A percentile compares a stretch with the other conserved stretches of the same genome.
Evolutionary conservation across 2,888 invertebrate species (phyloP).

Genomic region (Spodoptera picta): DNA sequence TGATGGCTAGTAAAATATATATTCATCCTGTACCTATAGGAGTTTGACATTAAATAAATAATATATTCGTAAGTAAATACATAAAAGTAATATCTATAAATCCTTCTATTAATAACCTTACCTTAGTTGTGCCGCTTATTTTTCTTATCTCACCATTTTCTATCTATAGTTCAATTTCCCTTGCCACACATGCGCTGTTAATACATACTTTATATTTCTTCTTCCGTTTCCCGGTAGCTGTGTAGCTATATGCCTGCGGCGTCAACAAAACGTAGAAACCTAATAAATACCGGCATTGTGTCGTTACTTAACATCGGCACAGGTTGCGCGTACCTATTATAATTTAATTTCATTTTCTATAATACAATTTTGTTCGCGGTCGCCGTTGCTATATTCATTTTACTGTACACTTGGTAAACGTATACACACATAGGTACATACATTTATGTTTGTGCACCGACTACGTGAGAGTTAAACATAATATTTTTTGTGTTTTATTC

Average conservation of each 20-base stretch:
- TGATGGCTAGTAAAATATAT: no score
- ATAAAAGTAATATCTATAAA: no score
- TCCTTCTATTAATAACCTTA: no score
- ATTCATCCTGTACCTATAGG: no score
- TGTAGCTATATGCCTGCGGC: conserved; percentile 6
- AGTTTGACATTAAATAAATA: no score
- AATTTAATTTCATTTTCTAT: conserved; percentile 33
- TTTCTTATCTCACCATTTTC: conserved; percentile 7
- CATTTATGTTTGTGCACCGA: no score
- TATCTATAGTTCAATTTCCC: no score
- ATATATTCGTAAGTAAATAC: no score
- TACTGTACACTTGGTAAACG: not conserved
- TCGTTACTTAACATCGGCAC: conserved; percentile 23
- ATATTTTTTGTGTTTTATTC: not conserved
- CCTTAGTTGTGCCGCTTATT: no score
- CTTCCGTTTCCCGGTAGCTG: conserved; percentile 25
- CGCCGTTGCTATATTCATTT: conserved; percentile 31
- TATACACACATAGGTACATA: no score
- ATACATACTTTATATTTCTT: conserved; percentile 33
- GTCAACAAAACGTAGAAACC: conserved; percentile 21
- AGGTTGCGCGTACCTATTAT: conserved; percentile 15
- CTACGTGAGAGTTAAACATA: no score
- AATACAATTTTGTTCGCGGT: conserved; percentile 42
- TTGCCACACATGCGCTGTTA: not conserved
- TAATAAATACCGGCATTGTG: conserved; percentile 18